Conservation (phyloP, 1,140 invertebrate species). For the Dermatophagoides farinae region DNA sequence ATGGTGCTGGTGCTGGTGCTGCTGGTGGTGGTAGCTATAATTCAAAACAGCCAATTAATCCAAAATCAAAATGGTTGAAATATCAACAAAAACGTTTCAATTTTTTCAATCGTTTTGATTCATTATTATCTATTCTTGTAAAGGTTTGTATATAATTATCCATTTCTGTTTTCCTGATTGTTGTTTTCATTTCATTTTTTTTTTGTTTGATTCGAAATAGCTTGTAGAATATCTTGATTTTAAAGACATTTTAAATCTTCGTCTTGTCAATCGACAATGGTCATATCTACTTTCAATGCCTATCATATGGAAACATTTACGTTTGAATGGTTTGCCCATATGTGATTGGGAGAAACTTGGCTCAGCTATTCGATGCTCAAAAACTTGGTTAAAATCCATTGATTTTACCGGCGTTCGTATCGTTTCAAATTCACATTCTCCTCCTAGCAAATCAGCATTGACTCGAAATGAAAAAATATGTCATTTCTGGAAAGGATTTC, state of each 20-base stretch:
- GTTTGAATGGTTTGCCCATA: conserved; percentile 3
- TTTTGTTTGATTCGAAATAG: not conserved
- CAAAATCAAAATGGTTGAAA: too few relatives aligned
- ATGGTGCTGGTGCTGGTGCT: too few relatives aligned
- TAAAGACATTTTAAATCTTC: conserved; percentile 6
- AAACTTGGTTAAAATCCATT: not conserved
- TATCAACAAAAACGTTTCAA: too few relatives aligned
- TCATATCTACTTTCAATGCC: not conserved
- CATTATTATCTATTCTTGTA: not conserved
- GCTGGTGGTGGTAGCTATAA: too few relatives aligned
- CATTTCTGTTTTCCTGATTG: not conserved
- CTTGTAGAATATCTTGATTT: conserved; percentile 5
- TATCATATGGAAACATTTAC: conserved; percentile 1
- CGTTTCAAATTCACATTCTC: not conserved
- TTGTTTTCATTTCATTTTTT: not conserved
- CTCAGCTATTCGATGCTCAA: not conserved
- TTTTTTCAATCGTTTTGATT: not conserved
- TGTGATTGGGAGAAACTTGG: conserved; percentile 9
- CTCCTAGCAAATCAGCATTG: not conserved
- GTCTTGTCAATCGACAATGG: conserved; percentile 3
- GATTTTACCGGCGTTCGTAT: conserved; percentile 9
- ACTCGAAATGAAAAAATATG: not conserved
- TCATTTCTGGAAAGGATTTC: conserved; percentile 5
- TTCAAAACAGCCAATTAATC: too few relatives aligned
- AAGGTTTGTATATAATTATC: not conserved